These are phyloP conservation scores for Apodemus speciosus DNA, from an alignment of 2,113 vertebrate species.

Conservation along the genomic window DNA sequence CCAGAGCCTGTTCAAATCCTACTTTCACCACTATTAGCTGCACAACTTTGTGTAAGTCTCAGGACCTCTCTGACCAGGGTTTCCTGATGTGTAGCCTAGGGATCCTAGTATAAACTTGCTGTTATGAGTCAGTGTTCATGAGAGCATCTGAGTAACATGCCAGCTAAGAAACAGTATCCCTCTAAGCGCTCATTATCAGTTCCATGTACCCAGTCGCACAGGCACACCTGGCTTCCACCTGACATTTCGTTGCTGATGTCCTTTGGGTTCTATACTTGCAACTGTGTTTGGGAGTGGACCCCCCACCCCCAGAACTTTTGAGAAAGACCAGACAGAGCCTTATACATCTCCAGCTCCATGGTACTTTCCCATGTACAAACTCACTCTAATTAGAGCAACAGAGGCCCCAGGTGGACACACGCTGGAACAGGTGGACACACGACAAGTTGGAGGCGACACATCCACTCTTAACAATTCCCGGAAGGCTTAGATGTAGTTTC, in stretches of 20 bases:
- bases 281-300: neutral
- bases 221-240: neutral
- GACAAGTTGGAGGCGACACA: accelerated
- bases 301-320: neutral
- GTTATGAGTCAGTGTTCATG: neutral
- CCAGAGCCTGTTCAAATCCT: neutral
- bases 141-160: neutral
- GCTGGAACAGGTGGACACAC: neutral
- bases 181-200: neutral
- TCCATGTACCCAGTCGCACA: neutral
- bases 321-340: conserved; percentile 1
- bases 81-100: neutral
- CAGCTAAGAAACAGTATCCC: no score
- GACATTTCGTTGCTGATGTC: neutral
- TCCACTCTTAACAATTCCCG: neutral
- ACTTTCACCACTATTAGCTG: neutral
- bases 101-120: neutral
- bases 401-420: neutral
- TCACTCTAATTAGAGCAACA: neutral
- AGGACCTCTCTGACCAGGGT: neutral
- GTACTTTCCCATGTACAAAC: neutral
- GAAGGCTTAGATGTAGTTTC: neutral
- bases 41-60: neutral
- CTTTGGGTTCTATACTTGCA: accelerated
- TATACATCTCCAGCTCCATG: neutral